Conservation (phyloP, 2,888 invertebrate species). For the Mesoligia furuncula region DNA sequence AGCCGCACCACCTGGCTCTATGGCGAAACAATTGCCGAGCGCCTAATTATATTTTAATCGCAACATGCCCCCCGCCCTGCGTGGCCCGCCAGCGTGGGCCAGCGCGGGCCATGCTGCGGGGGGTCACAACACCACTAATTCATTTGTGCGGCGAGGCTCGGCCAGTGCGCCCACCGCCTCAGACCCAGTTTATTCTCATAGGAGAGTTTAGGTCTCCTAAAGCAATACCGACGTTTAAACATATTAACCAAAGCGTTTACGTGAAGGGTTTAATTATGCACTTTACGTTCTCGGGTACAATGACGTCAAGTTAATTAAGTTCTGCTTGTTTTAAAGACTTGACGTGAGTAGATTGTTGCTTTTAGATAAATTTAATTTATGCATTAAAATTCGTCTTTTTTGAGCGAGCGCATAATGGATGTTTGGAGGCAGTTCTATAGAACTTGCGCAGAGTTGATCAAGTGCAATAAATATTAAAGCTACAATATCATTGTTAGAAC, state of each 20-base stretch:
- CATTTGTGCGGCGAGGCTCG: constrained; percentile 86
- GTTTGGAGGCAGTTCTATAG: constrained; percentile 60
- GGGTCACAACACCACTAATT: constrained; percentile 84
- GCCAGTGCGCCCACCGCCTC: constrained; percentile 73
- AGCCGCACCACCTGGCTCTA: constrained; percentile 87
- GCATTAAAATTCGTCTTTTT: constrained; percentile 82
- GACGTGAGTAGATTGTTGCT: constrained; percentile 79
- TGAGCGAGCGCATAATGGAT: constrained; percentile 73
- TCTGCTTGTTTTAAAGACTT: constrained; percentile 85
- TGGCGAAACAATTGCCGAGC: constrained; percentile 89
- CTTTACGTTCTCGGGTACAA: constrained; percentile 85
- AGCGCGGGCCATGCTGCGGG: constrained; percentile 62
- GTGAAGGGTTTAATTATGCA: constrained; percentile 88
- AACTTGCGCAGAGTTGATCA: constrained; percentile 83
- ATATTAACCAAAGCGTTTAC: constrained; percentile 89
- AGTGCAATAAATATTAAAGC: constrained; percentile 90
- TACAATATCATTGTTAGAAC: constrained; percentile 88
- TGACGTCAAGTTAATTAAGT: constrained; percentile 88
- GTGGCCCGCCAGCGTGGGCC: constrained; percentile 63
- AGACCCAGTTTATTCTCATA: constrained; percentile 88
- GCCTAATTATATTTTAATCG: constrained; percentile 91
- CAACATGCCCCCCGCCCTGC: constrained; percentile 80
- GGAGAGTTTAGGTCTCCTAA: constrained; percentile 89
- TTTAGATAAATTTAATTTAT: constrained; percentile 80
- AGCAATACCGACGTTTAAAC: constrained; percentile 88